phyloP scores from a whole-genome alignment of 2,797 vertebrate genomes.

The Brachyrhaphis roseni region DNA sequence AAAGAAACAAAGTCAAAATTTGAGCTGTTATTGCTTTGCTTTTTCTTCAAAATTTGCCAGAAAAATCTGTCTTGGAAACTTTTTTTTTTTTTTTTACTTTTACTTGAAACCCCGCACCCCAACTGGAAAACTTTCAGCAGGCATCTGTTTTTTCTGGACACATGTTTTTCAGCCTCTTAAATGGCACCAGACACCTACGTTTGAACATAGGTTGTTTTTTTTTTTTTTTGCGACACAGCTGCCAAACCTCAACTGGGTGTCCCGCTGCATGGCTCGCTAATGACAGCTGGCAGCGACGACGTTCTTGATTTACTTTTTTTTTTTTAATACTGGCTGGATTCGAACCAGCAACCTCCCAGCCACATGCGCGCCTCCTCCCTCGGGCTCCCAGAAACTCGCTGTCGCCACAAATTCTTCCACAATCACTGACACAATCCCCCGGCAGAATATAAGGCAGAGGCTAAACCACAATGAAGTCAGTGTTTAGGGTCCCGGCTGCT shows the following conservation, averaged over 20 bases:
- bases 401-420: conserved; percentile 59
- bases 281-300: conserved; percentile 48
- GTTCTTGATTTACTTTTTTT: conserved; percentile 47
- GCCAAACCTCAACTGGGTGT: conserved; percentile 32
- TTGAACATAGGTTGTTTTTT: conserved; percentile 4
- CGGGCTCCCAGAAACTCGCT: conserved; percentile 50
- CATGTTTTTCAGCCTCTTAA: conserved; percentile 26
- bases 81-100: conserved; percentile 8
- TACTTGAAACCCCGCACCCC: conserved; percentile 13
- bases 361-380: conserved; percentile 60
- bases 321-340: conserved; percentile 31
- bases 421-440: conserved; percentile 65
- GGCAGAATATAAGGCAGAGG: conserved; percentile 71
- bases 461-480: conserved; percentile 77
- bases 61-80: background rate
- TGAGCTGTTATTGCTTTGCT: background rate
- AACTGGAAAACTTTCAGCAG: conserved; percentile 13
- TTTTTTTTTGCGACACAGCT: conserved; percentile 47
- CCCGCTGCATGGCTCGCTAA: conserved; percentile 49
- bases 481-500: conserved; percentile 65
- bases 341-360: conserved; percentile 49
- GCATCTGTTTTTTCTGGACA: conserved; percentile 29
- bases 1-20: background rate
- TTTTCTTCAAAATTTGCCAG: conserved; percentile 2
- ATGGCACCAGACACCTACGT: conserved; percentile 42